phyloP scores from a whole-genome alignment of 2,888 invertebrate genomes.

The Cetonia aurata region DNA sequence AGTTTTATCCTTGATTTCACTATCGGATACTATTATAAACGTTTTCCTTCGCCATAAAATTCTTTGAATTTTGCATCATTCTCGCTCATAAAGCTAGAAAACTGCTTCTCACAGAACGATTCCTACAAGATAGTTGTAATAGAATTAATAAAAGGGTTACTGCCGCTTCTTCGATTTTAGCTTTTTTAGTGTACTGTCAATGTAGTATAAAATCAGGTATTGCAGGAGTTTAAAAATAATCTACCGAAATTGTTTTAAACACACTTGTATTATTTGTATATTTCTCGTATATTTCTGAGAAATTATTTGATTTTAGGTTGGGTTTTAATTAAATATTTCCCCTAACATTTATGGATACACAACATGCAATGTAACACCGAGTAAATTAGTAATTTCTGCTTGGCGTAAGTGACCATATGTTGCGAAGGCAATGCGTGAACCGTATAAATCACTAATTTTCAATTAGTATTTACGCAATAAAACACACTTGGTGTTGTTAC shows the following conservation, averaged over 20 bases:
- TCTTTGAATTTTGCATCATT: conserved; percentile 4
- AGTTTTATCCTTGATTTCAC: conserved; percentile 15
- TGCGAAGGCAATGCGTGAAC: conserved; percentile 20
- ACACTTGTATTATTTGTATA: background rate
- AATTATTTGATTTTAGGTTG: background rate
- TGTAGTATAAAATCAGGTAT: no score
- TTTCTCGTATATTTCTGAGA: background rate
- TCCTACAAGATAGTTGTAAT: no score
- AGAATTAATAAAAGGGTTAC: no score
- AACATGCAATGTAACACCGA: background rate
- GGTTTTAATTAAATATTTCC: conserved; percentile 25
- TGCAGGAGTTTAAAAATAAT: no score
- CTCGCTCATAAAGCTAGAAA: background rate
- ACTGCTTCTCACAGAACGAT: background rate
- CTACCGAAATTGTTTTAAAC: no score
- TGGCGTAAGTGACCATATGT: conserved; percentile 12
- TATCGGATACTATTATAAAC: conserved; percentile 21
- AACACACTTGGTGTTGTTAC: conserved; percentile 25
- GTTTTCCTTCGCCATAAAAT: conserved; percentile 4
- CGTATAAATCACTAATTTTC: conserved; percentile 25
- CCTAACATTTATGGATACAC: conserved; percentile 8
- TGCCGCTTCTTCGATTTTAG: no score
- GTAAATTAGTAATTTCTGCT: conserved; percentile 8
- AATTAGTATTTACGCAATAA: conserved; percentile 29
- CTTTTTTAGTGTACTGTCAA: no score